Evolutionary conservation across 1,140 invertebrate species (phyloP), one percentile per base, ranked within the genome.

Genomic region (Hylaeus anthracinus): DNA sequence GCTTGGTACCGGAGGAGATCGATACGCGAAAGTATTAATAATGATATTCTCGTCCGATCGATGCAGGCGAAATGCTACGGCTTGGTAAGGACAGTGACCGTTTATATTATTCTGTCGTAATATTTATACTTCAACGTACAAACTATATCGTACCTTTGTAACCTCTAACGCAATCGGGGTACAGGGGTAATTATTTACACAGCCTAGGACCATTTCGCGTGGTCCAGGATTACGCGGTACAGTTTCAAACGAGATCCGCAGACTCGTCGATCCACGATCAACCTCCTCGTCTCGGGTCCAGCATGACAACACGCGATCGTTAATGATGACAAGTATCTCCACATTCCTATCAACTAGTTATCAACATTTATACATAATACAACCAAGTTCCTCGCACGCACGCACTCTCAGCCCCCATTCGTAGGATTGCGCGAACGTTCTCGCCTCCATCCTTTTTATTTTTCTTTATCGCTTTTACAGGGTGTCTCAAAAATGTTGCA

Each of bases 301-400:
- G 71, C 79, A 67, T 78, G 81, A 74, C 14, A 61, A 63, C 65
- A 67, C 61, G 75, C 61, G 73, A 74, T 80, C 73, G 74, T 67
- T 74, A 89, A 91, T 83, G 86, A 86, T 90, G 89, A 92, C 90
- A 91, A 91, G 88, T 91, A 91, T 91, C 14, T 90, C 88, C 90
- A 91, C 89, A 91, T 90, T 89, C 79, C 89, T 92, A 92, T 83
- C 86, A 89, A 90, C 85, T 91, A 92, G 73, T 82, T 93, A 93
- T 93, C 88, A 91, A 93, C 92, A 93, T 93, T 93, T 93, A 93
- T 93, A 93, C 92, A 93, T 87, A 92, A 88, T 91, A 91, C 86
- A 91, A 88, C 76, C 88, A 83, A 86, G 81, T 86, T 58, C 53
- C 67, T 85, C 75, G 63, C 79, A 83, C 83, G 43, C 78, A 82